Conservation (phyloP, 2,113 vertebrate genomes). For the Hydropotes inermis region DNA sequence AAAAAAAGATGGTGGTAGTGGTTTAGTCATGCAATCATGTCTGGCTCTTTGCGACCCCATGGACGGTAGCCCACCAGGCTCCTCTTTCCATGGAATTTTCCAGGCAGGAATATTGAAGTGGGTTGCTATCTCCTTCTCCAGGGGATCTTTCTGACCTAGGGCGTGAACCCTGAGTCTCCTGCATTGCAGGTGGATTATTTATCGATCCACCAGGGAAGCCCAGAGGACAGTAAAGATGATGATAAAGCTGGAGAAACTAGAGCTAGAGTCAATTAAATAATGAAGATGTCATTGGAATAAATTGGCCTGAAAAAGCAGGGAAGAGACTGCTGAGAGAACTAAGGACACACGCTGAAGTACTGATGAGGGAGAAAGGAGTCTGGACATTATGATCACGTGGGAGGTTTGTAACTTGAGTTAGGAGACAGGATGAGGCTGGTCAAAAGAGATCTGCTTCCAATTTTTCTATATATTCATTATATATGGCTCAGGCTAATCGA, state of each 20-base stretch:
- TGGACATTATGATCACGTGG: not conserved
- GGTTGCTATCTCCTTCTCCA: not conserved
- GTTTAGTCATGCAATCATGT: not conserved
- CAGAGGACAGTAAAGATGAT: not conserved
- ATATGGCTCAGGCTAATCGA: not conserved
- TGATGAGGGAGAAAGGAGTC: not conserved
- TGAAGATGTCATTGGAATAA: not conserved
- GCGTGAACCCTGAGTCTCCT: not conserved
- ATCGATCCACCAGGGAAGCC: not conserved
- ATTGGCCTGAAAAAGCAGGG: not conserved
- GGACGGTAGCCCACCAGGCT: not conserved
- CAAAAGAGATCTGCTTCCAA: not conserved
- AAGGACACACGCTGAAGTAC: not conserved
- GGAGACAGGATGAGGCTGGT: not conserved
- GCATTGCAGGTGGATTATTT: not conserved
- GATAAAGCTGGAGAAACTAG: not conserved
- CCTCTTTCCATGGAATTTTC: not conserved
- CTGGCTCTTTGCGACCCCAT: not conserved
- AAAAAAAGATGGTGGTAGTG: not conserved
- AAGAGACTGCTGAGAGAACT: not conserved
- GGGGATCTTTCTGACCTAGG: not conserved
- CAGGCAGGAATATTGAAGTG: not conserved
- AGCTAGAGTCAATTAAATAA: not conserved
- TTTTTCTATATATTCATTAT: not conserved
- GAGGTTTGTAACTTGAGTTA: not conserved